Percentiles rank a stretch among this genome's conserved stretches.
Conservation (phyloP, 2,888 invertebrate species). For the Drosophila leonis region DNA sequence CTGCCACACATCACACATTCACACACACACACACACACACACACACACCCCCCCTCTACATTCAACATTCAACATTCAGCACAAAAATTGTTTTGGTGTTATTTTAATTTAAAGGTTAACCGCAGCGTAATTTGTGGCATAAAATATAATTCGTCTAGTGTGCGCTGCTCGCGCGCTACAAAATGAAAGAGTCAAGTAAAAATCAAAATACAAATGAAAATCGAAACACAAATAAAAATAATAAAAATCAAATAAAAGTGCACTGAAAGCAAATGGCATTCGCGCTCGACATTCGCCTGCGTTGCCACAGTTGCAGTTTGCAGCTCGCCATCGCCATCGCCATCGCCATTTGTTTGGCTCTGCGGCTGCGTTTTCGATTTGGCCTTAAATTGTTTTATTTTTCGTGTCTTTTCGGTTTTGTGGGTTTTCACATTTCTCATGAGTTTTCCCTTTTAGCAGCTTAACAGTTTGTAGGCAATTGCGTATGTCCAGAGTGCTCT, state of each 20-base stretch:
- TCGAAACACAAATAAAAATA: constrained; percentile 38
- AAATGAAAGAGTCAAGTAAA: constrained; percentile 33
- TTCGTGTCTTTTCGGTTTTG: constrained; percentile 32
- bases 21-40: constrained; percentile 5
- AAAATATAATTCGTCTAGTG: constrained; percentile 81
- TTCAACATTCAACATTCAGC: constrained; percentile 59
- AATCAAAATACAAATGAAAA: constrained; percentile 37
- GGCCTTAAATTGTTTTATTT: constrained; percentile 45
- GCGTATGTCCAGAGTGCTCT: too few relatives aligned
- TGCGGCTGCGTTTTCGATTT: constrained; percentile 47
- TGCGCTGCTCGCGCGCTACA: constrained; percentile 22
- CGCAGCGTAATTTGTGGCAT: constrained; percentile 83
- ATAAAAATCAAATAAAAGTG: constrained; percentile 23
- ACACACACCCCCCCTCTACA: not conserved
- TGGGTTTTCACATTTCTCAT: constrained; percentile 13
- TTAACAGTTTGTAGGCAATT: not conserved
- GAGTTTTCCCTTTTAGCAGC: constrained; percentile 1
- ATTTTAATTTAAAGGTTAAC: constrained; percentile 84
- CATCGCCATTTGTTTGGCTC: constrained; percentile 54
- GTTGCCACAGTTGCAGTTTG: constrained; percentile 4
- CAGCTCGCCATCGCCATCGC: constrained; percentile 13
- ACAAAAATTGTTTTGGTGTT: constrained; percentile 81
- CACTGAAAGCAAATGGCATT: constrained; percentile 51
- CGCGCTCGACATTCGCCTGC: constrained; percentile 30
- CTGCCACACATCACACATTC: constrained; percentile 55